A percentile compares a stretch with the other conserved stretches of the same genome.
These are phyloP conservation scores for Campylomormyrus tamandua DNA, from an alignment of 2,113 vertebrate species.

Conservation along the genomic window DNA sequence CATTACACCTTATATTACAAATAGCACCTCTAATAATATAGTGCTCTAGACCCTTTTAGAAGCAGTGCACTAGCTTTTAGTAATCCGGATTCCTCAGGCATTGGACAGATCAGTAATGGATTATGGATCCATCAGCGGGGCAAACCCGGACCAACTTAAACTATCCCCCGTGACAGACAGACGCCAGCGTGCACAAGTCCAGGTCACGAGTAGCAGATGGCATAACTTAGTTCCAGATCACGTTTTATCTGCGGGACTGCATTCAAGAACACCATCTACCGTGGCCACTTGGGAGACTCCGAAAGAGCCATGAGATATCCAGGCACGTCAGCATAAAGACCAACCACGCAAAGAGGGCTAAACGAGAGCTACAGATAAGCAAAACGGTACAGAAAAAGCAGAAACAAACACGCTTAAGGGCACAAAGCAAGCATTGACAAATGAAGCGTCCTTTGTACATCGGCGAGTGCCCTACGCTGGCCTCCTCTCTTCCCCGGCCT, in stretches of 20 bases:
- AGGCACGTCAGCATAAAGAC: not conserved
- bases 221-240: not conserved
- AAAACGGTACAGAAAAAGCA: not conserved
- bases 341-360: not conserved
- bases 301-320: not conserved
- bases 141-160: not conserved
- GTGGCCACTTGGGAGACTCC: not conserved
- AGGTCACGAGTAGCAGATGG: not conserved
- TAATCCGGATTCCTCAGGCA: not conserved
- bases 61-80: not conserved
- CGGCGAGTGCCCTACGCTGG: not conserved
- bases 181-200: not conserved
- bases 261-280: not conserved
- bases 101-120: not conserved
- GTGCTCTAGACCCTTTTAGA: not conserved
- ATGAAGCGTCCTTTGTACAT: not conserved
- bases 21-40: not conserved
- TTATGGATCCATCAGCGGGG: not conserved
- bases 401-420: not conserved
- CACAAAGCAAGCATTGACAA: not conserved
- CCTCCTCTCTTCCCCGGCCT: not conserved
- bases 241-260: not conserved
- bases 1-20: not conserved
- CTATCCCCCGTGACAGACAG: not conserved
- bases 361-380: not conserved